Percentiles rank a stretch among this genome's conserved stretches.
Conservation (phyloP, 2,888 invertebrate species). For the Drosophila hamatofila region DNA sequence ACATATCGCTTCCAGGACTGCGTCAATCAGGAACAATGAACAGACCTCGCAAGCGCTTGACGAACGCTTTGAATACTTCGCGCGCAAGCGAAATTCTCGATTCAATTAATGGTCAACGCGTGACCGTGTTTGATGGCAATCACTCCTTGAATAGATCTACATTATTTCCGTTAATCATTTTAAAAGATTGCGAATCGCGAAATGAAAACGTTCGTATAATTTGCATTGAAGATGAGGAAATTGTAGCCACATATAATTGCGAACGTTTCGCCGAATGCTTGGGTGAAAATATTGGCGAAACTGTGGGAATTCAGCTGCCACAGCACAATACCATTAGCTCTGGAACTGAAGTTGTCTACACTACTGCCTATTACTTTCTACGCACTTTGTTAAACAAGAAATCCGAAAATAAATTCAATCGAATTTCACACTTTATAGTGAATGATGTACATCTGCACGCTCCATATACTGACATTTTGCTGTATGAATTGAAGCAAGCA, state of each 20-base stretch:
- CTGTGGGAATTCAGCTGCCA: slow-evolving; percentile 59
- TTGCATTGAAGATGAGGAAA: slow-evolving; percentile 51
- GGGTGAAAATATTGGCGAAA: slow-evolving; percentile 58
- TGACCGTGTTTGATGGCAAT: slow-evolving; percentile 42
- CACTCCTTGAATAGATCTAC: slow-evolving; percentile 50
- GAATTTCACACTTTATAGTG: slow-evolving; percentile 59
- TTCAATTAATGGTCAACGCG: slow-evolving; percentile 44
- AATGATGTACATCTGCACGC: slow-evolving; percentile 63
- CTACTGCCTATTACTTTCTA: slow-evolving; percentile 56
- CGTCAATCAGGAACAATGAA: slow-evolving; percentile 6
- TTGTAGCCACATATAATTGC: slow-evolving; percentile 57
- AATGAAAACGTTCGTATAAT: slow-evolving; percentile 41
- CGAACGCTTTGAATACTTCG: neutral
- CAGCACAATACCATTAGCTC: slow-evolving; percentile 37
- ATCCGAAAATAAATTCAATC: neutral
- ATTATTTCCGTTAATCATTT: slow-evolving; percentile 47
- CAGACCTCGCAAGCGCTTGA: slow-evolving; percentile 12
- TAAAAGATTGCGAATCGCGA: slow-evolving; percentile 47
- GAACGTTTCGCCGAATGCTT: slow-evolving; percentile 46
- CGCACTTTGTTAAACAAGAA: slow-evolving; percentile 43
- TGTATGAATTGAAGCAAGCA: slow-evolving; percentile 51
- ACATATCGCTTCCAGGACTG: slow-evolving; percentile 12
- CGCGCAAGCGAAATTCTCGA: slow-evolving; percentile 27
- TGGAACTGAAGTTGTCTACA: slow-evolving; percentile 47
- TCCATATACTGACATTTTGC: slow-evolving; percentile 58